Evolutionary conservation across 2,888 invertebrate species (phyloP), one percentile per base, ranked within the genome.

Genomic region (Lasioglossum oenotherae): DNA sequence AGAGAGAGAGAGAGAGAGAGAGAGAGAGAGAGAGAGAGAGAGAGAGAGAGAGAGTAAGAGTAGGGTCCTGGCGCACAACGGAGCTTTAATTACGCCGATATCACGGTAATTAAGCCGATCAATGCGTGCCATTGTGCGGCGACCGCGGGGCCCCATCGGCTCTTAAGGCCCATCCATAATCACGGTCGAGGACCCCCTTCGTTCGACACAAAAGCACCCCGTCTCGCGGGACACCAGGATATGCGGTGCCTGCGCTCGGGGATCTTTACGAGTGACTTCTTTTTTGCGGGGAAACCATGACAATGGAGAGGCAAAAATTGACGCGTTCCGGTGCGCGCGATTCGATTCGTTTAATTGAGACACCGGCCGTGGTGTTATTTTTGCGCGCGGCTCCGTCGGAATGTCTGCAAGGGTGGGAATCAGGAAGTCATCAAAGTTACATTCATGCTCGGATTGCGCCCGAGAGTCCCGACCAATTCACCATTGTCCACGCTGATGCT

Each of bases 31-130:
- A 12, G 27, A 27, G 1, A 27, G 16, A 60, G 14, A n/a, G n/a
- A n/a, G n/a, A n/a, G n/a, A n/a, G n/a, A n/a, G n/a, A n/a, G 27
- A 27, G 27, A 6, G 60, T 27, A 6, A 64, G 60, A 64, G 60
- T 89, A 88, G 91, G 91, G 86, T 84, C 86, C 80, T 91, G 89
- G 88, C 89, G 88, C 92, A 94, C 94, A 94, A 94, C 93, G 92
- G 93, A 84, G 91, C 93, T 94, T 94, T 94, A 94, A 94, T 94
- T 94, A 94, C 94, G 92, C 92, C 93, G 93, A 94, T 94, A 94
- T 94, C 94, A 94, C 93, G 94, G 94, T 94, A 93, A 94, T 94
- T 94, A 94, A 94, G 92, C 91, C 92, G 94, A 93, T 94, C 93
- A 94, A 94, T 94, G 92, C 91, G 89, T 89, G 83, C 92, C 92